These are phyloP conservation scores for Podotricha telesiphe DNA, from an alignment of 2,888 invertebrate species.

Conservation along the genomic window DNA sequence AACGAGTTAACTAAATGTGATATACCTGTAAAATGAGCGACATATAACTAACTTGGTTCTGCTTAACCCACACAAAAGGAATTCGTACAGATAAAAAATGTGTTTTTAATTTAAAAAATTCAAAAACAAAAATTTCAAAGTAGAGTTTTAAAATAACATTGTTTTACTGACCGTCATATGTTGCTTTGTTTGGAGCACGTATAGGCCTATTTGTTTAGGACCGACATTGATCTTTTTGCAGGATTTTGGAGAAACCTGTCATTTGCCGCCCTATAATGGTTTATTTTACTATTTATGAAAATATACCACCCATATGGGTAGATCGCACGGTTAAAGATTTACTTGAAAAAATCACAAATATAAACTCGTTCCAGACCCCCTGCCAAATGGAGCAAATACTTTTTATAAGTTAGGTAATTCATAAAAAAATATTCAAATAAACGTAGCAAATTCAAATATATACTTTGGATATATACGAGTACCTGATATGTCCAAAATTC, in stretches of 20 bases:
- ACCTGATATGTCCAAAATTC: background rate
- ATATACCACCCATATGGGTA: constrained; percentile 12
- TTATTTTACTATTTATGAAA: constrained; percentile 18
- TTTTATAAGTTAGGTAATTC: no score
- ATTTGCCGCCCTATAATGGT: constrained; percentile 15
- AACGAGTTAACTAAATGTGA: no score
- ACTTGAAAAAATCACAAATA: background rate
- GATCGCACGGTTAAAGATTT: background rate
- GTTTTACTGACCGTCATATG: constrained; percentile 34
- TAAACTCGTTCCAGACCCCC: background rate
- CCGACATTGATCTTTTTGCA: constrained; percentile 46
- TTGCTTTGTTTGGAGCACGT: constrained; percentile 38
- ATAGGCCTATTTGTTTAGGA: constrained; percentile 45
- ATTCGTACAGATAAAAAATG: no score
- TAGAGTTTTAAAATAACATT: constrained; percentile 22
- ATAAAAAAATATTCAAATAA: no score
- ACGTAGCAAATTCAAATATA: background rate
- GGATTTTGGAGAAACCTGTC: constrained; percentile 34
- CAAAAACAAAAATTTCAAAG: background rate
- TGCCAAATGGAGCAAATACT: no score
- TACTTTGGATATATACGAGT: background rate
- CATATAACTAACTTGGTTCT: no score
- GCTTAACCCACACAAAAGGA: no score
- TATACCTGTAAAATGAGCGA: no score
- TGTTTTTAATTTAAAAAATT: no score